Evolutionary conservation across 2,113 vertebrate species (phyloP), one percentile per base, ranked within the genome.

Genomic region (Corvus hawaiiensis): DNA sequence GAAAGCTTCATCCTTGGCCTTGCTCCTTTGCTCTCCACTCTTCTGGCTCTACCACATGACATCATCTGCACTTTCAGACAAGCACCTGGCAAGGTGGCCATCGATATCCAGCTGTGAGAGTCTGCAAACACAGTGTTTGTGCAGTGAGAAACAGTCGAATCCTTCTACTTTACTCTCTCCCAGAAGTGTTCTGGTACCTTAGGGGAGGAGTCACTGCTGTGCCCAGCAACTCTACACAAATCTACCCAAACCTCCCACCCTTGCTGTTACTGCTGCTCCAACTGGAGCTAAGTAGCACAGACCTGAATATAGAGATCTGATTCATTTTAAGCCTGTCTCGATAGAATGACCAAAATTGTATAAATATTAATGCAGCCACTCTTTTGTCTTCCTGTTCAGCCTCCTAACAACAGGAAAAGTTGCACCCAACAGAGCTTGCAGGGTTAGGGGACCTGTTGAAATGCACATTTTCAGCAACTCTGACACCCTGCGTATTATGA

Each of bases 81-180:
- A 94, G 97, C 99, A 99, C 96, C 98, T 98, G 22, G 99, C 99
- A 7, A 99, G 98, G 94, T 99, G 99, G 68, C 97, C 69, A 48
- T 99, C 99, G 3, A 98, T 86, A 48, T 99, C 99, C 97, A 98
- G 80, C 95, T 98, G 98, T 8, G 98, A 97, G 87, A 98, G 97
- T 63, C 99, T 99, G 98, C 32, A 76, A 93, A 63, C 5, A 87
- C 43, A 93, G 30, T 64, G 16, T 8, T 19, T 13, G 8, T 35
- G 54, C 27, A 67, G 16, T 73, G 39, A 83, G 21, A 43, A 61
- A 74, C 81, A 33, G 37, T n/a, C 30, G 44, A 28, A 62, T 20
- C 28, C 43, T 27, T 41, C 16, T 5, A 4, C 3, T 27, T 59
- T 4, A 4, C 64, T 49, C 32, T 51, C 48, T 35, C 32, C 11